These are phyloP conservation scores for Nephrotoma flavescens DNA, from an alignment of 2,888 invertebrate genomes.

Conservation along the genomic window DNA sequence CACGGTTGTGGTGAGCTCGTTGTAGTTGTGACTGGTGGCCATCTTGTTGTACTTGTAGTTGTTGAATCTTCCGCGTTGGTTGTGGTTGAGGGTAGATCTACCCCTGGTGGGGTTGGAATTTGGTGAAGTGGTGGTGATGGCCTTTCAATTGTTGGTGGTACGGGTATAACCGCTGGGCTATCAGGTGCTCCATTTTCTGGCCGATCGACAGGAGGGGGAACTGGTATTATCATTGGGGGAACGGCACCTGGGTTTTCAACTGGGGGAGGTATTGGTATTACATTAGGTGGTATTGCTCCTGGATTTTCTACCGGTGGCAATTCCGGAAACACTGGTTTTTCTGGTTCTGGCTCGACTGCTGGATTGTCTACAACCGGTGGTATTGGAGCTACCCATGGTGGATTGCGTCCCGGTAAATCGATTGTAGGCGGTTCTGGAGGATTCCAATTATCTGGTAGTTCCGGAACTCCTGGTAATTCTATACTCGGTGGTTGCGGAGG, in stretches of 20 bases:
- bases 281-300: neutral
- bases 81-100: neutral
- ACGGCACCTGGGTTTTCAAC: neutral
- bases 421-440: neutral
- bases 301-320: neutral
- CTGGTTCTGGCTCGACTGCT: neutral
- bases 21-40: neutral
- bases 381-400: neutral
- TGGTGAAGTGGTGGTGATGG: neutral
- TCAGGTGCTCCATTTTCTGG: neutral
- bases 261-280: neutral
- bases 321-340: neutral
- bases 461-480: neutral
- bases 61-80: neutral
- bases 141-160: neutral
- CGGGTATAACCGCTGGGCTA: neutral
- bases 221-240: neutral
- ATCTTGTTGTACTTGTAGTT: neutral
- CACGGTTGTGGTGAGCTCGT: neutral
- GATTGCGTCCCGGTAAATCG: neutral
- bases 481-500: neutral
- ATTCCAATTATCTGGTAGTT: neutral
- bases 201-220: neutral
- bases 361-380: neutral
- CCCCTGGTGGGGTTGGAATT: neutral